Conservation (phyloP, 35 echinoderm and acorn worm genomes). For the Ophioderma brevispina region DNA sequence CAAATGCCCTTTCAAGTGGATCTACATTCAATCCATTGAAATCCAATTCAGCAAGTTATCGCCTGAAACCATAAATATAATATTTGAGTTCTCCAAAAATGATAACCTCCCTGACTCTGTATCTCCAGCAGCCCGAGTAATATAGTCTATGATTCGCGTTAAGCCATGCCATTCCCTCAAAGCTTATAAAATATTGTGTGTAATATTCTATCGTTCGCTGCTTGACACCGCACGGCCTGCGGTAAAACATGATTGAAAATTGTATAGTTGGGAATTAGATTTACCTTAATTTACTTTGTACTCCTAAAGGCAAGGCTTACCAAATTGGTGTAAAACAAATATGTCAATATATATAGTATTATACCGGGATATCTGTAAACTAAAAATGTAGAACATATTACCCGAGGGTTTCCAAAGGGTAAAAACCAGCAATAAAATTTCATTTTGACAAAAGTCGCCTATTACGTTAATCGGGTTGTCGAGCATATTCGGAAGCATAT, state of each 20-base stretch:
- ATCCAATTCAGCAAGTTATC: not conserved
- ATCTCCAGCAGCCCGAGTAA: not conserved
- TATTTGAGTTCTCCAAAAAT: not conserved
- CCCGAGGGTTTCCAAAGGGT: not conserved
- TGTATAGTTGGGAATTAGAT: not conserved
- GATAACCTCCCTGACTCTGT: not conserved
- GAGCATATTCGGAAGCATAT: no score
- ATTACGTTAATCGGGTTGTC: no score
- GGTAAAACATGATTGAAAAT: slow-evolving; percentile 1
- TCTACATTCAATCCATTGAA: slow-evolving; percentile 7
- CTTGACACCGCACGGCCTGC: not conserved
- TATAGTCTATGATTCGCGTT: no score
- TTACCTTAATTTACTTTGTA: slow-evolving; percentile 1
- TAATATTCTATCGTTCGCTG: not conserved
- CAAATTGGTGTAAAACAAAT: not conserved
- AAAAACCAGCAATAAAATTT: not conserved
- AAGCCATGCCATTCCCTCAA: not conserved
- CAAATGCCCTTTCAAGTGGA: no score
- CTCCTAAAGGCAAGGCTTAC: not conserved
- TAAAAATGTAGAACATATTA: slow-evolving; percentile 2
- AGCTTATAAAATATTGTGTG: not conserved
- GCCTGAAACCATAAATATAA: not conserved
- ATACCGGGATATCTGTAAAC: not conserved
- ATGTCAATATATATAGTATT: not conserved
- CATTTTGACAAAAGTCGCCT: no score